Conservation (phyloP, 2,797 vertebrate species). For the Pachyuromys duprasi region DNA sequence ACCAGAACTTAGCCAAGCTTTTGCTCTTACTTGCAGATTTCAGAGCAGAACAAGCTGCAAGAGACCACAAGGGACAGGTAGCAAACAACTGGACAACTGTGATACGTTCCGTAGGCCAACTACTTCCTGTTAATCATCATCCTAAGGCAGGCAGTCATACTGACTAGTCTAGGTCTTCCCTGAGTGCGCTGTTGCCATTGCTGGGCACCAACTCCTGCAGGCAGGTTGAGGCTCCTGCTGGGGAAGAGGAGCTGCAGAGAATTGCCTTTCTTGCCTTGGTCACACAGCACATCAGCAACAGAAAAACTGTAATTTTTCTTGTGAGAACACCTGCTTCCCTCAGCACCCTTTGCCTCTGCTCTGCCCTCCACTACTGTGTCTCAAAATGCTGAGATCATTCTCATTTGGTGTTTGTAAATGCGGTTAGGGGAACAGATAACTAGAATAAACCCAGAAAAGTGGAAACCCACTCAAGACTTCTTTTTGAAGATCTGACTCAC, state of each 20-base stretch:
- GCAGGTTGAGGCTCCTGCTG: background rate
- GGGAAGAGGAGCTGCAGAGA: background rate
- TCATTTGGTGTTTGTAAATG: conserved; percentile 51
- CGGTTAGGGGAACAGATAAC: conserved; percentile 60
- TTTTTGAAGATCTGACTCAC: conserved; percentile 76
- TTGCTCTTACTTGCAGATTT: background rate
- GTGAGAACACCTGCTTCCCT: conserved; percentile 11
- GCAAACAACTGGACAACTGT: background rate
- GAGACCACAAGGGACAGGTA: background rate
- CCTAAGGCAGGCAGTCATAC: background rate
- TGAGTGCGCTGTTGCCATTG: fast-evolving
- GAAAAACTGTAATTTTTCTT: background rate
- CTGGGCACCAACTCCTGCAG: background rate
- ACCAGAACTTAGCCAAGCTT: conserved; percentile 2
- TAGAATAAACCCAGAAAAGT: conserved; percentile 52
- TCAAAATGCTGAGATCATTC: conserved; percentile 50
- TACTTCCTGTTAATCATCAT: background rate
- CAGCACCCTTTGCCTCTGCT: background rate
- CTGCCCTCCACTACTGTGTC: background rate
- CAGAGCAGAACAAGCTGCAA: background rate
- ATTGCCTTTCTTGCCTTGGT: background rate
- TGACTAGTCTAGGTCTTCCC: background rate
- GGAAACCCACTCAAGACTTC: conserved; percentile 57
- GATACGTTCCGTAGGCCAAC: background rate
- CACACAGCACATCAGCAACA: background rate